Evolutionary conservation across 2,888 invertebrate genomes (phyloP).

Genomic region (Pterostichus niger): DNA sequence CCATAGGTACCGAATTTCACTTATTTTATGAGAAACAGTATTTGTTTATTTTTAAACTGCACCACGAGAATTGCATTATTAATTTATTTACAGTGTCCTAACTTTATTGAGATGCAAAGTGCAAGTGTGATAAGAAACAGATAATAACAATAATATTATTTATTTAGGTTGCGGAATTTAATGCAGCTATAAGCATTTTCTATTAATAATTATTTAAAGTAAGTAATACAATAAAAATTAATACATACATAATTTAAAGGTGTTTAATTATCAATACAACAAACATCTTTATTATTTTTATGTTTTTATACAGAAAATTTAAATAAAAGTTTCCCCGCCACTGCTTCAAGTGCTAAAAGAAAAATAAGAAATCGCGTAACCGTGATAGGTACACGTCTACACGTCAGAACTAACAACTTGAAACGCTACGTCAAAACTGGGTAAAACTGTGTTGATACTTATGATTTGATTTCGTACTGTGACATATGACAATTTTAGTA

Average conservation of each 20-base stretch:
- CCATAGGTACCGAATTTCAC: constrained; percentile 1
- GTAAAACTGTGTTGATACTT: constrained; percentile 28
- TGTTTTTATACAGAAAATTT: not conserved
- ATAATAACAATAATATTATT: constrained; percentile 54
- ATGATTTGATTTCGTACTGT: constrained; percentile 52
- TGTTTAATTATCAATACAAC: constrained; percentile 4
- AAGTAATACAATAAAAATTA: not conserved
- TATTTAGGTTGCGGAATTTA: constrained; percentile 48
- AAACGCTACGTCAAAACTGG: constrained; percentile 36
- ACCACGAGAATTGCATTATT: constrained; percentile 37
- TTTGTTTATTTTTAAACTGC: constrained; percentile 24
- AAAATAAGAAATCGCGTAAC: constrained; percentile 49
- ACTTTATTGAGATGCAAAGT: constrained; percentile 52
- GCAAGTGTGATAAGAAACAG: constrained; percentile 46
- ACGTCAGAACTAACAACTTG: constrained; percentile 58
- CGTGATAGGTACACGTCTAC: constrained; percentile 47
- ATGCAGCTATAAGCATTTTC: constrained; percentile 13
- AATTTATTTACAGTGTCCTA: constrained; percentile 18
- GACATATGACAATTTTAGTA: constrained; percentile 55
- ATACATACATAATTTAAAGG: not conserved
- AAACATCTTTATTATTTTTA: not conserved
- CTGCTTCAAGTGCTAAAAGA: not conserved
- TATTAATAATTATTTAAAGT: constrained; percentile 10
- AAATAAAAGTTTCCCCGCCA: constrained; percentile 30
- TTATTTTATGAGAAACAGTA: not conserved